A percentile compares a stretch with the other conserved stretches of the same genome.
Conservation (phyloP, 1,140 invertebrate genomes). For the Drosophila paulistorum region DNA sequence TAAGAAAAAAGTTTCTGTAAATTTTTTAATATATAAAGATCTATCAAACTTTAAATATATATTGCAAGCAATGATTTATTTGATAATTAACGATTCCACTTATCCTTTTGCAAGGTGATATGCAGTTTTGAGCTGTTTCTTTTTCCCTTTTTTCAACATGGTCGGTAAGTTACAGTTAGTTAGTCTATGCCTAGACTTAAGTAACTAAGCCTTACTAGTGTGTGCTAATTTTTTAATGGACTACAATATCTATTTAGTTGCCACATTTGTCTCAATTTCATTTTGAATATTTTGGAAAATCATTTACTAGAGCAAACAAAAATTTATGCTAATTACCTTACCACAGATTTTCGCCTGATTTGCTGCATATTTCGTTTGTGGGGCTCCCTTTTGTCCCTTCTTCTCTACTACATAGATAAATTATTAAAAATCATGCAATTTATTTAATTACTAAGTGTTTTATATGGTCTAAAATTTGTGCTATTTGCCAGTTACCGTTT, state of each 20-base stretch:
- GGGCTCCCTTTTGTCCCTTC: background rate
- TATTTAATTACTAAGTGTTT: constrained; percentile 54
- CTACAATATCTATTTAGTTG: background rate
- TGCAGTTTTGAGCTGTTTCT: too few species aligned
- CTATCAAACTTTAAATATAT: too few species aligned
- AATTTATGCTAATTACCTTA: constrained; percentile 57
- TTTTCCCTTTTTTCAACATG: too few species aligned
- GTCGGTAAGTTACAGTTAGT: too few species aligned
- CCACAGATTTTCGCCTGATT: constrained; percentile 45
- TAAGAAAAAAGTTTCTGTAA: too few species aligned
- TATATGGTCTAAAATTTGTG: constrained; percentile 19
- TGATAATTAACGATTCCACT: too few species aligned
- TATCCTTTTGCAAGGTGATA: too few species aligned
- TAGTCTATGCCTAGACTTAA: too few species aligned
- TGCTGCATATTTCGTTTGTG: constrained; percentile 28
- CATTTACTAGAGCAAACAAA: constrained; percentile 13
- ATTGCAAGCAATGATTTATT: too few species aligned
- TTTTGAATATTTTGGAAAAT: constrained; percentile 4
- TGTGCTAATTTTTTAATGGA: too few species aligned
- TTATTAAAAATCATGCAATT: constrained; percentile 66
- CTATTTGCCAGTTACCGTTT: background rate
- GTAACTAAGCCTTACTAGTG: too few species aligned
- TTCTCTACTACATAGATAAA: constrained; percentile 24
- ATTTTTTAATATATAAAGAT: too few species aligned
- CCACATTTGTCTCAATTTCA: constrained; percentile 4